These are phyloP conservation scores for Diachasma alloeum DNA, from an alignment of 1,140 invertebrate genomes.

Conservation along the genomic window DNA sequence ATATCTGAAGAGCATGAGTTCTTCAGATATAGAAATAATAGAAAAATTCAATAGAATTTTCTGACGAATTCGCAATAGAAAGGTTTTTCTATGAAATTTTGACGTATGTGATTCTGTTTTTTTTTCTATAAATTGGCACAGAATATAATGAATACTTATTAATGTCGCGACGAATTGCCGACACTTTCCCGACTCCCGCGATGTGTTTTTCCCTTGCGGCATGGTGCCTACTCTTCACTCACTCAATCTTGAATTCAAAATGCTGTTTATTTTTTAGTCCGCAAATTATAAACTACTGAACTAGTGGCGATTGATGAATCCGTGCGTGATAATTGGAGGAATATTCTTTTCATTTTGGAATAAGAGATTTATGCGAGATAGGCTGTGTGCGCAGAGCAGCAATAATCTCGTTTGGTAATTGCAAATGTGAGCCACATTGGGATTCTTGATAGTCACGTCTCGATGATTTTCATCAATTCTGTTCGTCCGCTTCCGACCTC, in stretches of 20 bases:
- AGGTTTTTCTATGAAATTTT: not conserved
- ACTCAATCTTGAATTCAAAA: not conserved
- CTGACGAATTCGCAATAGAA: no score
- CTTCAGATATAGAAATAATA: no score
- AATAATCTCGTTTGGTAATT: no score
- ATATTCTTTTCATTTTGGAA: not conserved
- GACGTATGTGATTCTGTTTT: no score
- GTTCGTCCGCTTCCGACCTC: no score
- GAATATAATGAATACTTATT: constrained; percentile 40
- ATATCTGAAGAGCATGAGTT: no score
- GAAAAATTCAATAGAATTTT: no score
- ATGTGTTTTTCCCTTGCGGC: not conserved
- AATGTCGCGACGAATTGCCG: constrained; percentile 43
- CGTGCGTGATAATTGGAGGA: not conserved
- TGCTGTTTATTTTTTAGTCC: not conserved
- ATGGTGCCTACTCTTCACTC: not conserved
- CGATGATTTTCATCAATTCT: no score
- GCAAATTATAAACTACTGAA: not conserved
- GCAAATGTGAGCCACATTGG: no score
- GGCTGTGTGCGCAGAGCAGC: no score
- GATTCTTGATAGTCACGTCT: no score
- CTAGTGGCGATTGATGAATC: not conserved
- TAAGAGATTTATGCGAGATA: no score
- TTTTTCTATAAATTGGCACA: not conserved
- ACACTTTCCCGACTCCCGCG: constrained; percentile 42